These are phyloP conservation scores for Dione juno DNA, from an alignment of 2,888 invertebrate genomes.

Conservation along the genomic window DNA sequence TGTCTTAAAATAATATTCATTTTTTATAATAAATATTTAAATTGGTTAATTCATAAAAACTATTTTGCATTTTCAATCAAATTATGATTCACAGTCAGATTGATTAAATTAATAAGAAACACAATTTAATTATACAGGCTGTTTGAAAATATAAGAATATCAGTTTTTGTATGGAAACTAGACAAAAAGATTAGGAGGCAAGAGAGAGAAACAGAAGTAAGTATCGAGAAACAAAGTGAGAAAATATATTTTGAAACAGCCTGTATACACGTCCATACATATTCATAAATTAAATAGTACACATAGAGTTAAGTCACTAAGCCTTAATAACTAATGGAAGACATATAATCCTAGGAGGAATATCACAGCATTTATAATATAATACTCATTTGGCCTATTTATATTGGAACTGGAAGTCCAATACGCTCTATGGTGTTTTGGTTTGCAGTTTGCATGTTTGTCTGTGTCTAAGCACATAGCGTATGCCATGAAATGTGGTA, in stretches of 20 bases:
- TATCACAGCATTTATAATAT: slow-evolving; percentile 57
- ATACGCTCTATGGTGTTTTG: slow-evolving; percentile 44
- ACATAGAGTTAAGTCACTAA: slow-evolving; percentile 39
- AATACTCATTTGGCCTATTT: slow-evolving; percentile 48
- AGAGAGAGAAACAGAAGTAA: background rate
- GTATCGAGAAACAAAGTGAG: background rate
- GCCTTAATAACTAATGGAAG: slow-evolving; percentile 45
- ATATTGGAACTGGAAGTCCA: slow-evolving; percentile 50
- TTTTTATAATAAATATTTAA: slow-evolving; percentile 15
- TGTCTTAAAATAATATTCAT: slow-evolving; percentile 4
- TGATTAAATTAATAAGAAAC: background rate
- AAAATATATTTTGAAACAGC: slow-evolving; percentile 1
- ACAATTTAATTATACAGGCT: background rate
- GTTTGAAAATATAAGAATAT: slow-evolving; percentile 8
- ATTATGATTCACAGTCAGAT: slow-evolving; percentile 2
- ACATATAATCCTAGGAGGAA: slow-evolving; percentile 46
- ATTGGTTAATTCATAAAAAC: slow-evolving; percentile 1
- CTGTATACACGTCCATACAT: slow-evolving; percentile 6
- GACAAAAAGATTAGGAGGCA: background rate
- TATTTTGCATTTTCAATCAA: slow-evolving; percentile 4
- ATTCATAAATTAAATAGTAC: slow-evolving; percentile 15
- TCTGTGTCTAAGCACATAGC: slow-evolving; percentile 87
- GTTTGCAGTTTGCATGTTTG: slow-evolving; percentile 70
- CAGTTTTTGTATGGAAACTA: background rate
- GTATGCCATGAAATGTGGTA: slow-evolving; percentile 89